These are phyloP conservation scores for Drosophila greeni DNA, from an alignment of 2,888 invertebrate genomes.

Conservation along the genomic window DNA sequence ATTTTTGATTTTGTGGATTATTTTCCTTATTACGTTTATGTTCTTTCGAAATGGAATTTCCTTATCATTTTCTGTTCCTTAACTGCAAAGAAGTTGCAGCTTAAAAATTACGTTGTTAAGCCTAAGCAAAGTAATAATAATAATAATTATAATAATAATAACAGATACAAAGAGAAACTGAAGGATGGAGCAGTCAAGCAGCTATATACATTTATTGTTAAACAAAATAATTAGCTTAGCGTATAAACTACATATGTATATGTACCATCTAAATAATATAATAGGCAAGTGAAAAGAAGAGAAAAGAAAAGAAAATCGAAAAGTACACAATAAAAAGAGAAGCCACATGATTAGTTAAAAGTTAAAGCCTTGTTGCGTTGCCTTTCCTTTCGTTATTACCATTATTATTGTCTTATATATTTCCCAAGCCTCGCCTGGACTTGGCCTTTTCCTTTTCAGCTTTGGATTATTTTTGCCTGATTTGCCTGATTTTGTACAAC, in stretches of 20 bases:
- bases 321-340: slow-evolving; percentile 43
- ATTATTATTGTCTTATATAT: slow-evolving; percentile 2
- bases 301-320: slow-evolving; percentile 48
- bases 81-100: slow-evolving; percentile 65
- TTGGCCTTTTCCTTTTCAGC: slow-evolving; percentile 18
- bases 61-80: slow-evolving; percentile 60
- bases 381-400: slow-evolving; percentile 36
- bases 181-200: slow-evolving; percentile 50
- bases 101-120: slow-evolving; percentile 41
- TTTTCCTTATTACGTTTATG: slow-evolving; percentile 46
- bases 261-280: slow-evolving; percentile 60
- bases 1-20: slow-evolving; percentile 39
- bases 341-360: slow-evolving; percentile 63
- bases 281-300: slow-evolving; percentile 62
- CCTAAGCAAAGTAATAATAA: slow-evolving; percentile 42
- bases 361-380: slow-evolving; percentile 49
- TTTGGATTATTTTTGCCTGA: slow-evolving; percentile 6
- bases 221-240: slow-evolving; percentile 69
- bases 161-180: neutral
- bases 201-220: slow-evolving; percentile 72
- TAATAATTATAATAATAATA: neutral
- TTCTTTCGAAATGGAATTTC: slow-evolving; percentile 59
- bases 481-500: slow-evolving; percentile 50
- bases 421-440: slow-evolving; percentile 9
- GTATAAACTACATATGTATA: slow-evolving; percentile 66